These are phyloP conservation scores for Callionymus lyra DNA, from an alignment of 2,113 vertebrate genomes.

Conservation along the genomic window DNA sequence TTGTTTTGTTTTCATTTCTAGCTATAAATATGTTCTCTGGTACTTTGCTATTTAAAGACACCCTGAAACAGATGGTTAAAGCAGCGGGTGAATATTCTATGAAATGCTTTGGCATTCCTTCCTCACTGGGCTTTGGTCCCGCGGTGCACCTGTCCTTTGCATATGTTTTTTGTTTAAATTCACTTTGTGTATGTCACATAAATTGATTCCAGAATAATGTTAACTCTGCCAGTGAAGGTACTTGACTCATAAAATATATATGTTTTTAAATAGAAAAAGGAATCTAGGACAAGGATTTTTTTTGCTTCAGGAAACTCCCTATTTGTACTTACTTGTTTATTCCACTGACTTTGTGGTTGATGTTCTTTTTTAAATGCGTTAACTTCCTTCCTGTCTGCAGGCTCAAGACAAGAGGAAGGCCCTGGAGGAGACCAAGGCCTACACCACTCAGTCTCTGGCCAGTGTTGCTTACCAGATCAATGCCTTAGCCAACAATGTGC, in stretches of 20 bases:
- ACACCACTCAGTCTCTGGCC: constrained; percentile 96
- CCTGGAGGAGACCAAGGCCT: constrained; percentile 98
- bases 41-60: constrained; percentile 37
- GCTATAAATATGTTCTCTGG: constrained; percentile 44
- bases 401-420: constrained; percentile 98
- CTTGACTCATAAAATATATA: too few species aligned
- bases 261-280: constrained; percentile 8
- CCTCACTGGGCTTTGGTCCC: constrained; percentile 30
- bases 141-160: constrained; percentile 38
- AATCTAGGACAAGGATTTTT: not conserved
- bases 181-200: too few species aligned
- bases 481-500: constrained; percentile 97
- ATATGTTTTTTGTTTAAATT: too few species aligned
- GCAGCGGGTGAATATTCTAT: constrained; percentile 20
- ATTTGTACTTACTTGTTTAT: constrained; percentile 1
- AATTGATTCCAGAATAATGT: too few species aligned
- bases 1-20: constrained; percentile 35
- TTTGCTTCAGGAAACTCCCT: constrained; percentile 6
- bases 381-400: constrained; percentile 48
- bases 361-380: constrained; percentile 5
- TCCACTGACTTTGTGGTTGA: constrained; percentile 6
- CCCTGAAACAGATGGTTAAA: constrained; percentile 49
- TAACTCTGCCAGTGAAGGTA: constrained; percentile 2
- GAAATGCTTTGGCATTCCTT: constrained; percentile 46
- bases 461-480: constrained; percentile 99